Base-by-base conservation (phyloP, 1,140 invertebrate genomes). In the Drosophila jambulina region DNA sequence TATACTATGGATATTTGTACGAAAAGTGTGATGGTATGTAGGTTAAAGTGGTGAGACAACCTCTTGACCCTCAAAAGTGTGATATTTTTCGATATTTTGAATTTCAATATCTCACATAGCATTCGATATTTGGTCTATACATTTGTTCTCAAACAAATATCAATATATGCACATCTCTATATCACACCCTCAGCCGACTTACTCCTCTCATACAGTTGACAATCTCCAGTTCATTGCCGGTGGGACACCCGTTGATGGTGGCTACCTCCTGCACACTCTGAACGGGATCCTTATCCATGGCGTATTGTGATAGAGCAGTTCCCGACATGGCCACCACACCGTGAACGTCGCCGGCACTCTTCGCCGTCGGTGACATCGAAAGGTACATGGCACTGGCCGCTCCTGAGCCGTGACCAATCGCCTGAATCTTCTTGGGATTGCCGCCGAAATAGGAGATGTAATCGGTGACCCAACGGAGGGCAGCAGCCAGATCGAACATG, bases 361-460 rank as follows among this genome's bases (percentile, higher is more conserved):
- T 93, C 5, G 94, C 94, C 40, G 94, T 84, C 42, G 93, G 93
- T 3, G 95, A 95, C 80, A 95, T 85, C 21, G 94, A 92, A 12
- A 96, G 64, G 78, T 95, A 93, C 54, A 95, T 93, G 42, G 95
- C 95, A 74, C 93, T 93, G 74, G 94, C 94, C 0, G 95, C 95
- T 1, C 96, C 96, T 4, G 95, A 94, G 12, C 95, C 96, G 68
- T 96, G 95, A 1, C 96, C 96, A 74, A 95, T 94, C 2, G 95
- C 93, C 15, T 95, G 94, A 48, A 97, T 94, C 78, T 94, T 93
- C 15, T 94, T 93, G 0, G 95, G 94, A 93, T 97, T 94, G 13
- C 96, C 96, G 5, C 96, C 96, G 70, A 97, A 97, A 65, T 94
- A 94, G 42, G 91, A 93, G 78, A 95, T 95, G 78, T 97, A 95